Percentiles rank a stretch among this genome's conserved stretches.
These are phyloP conservation scores for Brachystomella parvula DNA, from an alignment of 1,140 invertebrate species.

Conservation along the genomic window DNA sequence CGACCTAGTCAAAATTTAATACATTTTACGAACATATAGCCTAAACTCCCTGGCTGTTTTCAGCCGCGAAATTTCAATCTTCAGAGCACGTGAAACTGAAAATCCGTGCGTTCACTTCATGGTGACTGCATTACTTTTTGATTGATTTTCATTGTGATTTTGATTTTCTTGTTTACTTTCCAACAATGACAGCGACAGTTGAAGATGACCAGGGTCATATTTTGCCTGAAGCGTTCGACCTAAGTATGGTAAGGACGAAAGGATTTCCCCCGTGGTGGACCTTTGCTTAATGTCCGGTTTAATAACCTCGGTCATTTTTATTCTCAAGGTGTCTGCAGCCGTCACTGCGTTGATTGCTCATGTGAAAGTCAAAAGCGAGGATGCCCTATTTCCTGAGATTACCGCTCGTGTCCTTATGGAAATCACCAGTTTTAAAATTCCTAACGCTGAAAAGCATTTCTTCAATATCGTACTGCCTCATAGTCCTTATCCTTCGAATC, in stretches of 20 bases:
- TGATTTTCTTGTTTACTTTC: too few relatives aligned
- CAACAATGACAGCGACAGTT: neutral
- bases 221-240: neutral
- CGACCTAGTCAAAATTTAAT: too few relatives aligned
- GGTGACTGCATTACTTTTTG: too few relatives aligned
- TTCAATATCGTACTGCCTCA: conserved; percentile 29
- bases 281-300: neutral
- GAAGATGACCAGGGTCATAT: neutral
- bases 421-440: conserved; percentile 29
- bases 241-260: neutral
- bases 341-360: neutral
- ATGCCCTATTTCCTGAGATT: conserved; percentile 25
- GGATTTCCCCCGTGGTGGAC: neutral
- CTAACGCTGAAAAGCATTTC: conserved; percentile 19
- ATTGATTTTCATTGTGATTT: too few relatives aligned
- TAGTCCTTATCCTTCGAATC: conserved; percentile 12
- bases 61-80: too few relatives aligned
- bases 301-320: neutral
- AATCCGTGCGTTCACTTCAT: too few relatives aligned
- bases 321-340: neutral
- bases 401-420: conserved; percentile 21
- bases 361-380: neutral
- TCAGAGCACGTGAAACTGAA: too few relatives aligned
- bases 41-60: too few relatives aligned
- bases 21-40: too few relatives aligned